These are phyloP conservation scores for Atractosteus spatula DNA, from an alignment of 2,113 vertebrate species.

Conservation along the genomic window DNA sequence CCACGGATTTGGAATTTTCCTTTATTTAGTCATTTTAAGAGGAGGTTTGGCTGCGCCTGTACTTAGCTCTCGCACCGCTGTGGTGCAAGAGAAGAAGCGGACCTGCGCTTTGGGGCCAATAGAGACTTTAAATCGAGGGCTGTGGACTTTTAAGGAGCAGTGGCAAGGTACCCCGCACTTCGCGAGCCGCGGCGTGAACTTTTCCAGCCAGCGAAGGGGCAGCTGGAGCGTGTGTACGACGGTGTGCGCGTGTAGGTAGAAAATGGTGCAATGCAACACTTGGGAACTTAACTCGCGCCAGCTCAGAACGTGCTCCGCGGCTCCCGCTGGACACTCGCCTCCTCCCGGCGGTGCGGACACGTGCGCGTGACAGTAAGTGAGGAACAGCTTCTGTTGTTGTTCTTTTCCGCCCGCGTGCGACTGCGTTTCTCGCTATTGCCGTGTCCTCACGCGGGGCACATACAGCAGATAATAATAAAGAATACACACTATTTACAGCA, in stretches of 20 bases:
- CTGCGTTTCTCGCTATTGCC: conserved; percentile 34
- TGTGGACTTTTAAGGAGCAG: background rate
- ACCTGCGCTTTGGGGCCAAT: background rate
- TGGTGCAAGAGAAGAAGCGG: background rate
- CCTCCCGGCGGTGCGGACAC: background rate
- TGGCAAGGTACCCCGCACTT: background rate
- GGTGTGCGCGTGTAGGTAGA: background rate
- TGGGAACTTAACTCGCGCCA: conserved; percentile 17
- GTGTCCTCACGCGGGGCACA: conserved; percentile 3
- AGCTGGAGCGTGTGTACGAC: background rate
- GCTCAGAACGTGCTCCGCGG: background rate
- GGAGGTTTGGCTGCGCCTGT: too few species aligned
- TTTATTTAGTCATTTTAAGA: too few species aligned
- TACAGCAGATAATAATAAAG: background rate
- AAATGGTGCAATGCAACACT: conserved; percentile 66
- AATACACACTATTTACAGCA: too few species aligned
- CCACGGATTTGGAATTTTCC: too few species aligned
- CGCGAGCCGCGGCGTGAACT: background rate
- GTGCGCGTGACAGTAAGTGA: conserved; percentile 1
- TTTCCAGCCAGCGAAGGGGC: background rate
- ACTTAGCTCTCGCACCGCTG: too few species aligned
- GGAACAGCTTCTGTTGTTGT: background rate
- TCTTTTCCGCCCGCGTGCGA: too few species aligned
- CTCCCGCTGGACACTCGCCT: conserved; percentile 5
- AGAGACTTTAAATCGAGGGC: conserved; percentile 3